Percentiles rank a stretch among this genome's conserved stretches.
Evolutionary conservation across 2,113 vertebrate genomes (phyloP).

Genomic region (Nyctibius bracteatus): DNA sequence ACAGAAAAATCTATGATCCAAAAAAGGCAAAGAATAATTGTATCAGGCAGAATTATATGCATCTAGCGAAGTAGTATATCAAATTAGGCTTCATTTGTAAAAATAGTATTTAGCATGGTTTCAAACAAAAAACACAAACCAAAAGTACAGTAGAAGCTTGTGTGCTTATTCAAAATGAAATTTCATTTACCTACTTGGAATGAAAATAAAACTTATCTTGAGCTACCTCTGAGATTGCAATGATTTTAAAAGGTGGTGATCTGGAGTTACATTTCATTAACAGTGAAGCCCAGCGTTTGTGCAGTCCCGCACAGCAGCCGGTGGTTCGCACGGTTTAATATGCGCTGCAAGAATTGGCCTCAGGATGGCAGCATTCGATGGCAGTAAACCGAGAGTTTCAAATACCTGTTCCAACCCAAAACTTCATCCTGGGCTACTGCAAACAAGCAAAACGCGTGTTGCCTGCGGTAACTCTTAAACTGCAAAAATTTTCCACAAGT

Average conservation of each 20-base stretch:
- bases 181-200: neutral
- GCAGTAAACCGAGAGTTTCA: neutral
- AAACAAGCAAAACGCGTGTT: neutral
- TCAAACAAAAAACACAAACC: neutral
- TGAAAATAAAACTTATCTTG: neutral
- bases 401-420: neutral
- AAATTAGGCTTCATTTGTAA: neutral
- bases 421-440: neutral
- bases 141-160: neutral
- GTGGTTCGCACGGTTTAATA: fast-evolving
- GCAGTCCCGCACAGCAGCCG: fast-evolving
- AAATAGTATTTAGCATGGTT: neutral
- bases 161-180: neutral
- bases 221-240: neutral
- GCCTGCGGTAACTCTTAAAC: neutral
- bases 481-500: neutral
- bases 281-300: fast-evolving
- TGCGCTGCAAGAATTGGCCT: conserved; percentile 10
- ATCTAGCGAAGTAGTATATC: neutral
- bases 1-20: neutral
- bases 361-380: conserved; percentile 66
- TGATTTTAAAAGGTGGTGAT: neutral
- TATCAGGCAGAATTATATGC: neutral
- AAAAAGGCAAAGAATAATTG: neutral
- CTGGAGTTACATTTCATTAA: neutral